Evolutionary conservation across 2,113 vertebrate genomes (phyloP).

Genomic region (Pantherophis guttatus): DNA sequence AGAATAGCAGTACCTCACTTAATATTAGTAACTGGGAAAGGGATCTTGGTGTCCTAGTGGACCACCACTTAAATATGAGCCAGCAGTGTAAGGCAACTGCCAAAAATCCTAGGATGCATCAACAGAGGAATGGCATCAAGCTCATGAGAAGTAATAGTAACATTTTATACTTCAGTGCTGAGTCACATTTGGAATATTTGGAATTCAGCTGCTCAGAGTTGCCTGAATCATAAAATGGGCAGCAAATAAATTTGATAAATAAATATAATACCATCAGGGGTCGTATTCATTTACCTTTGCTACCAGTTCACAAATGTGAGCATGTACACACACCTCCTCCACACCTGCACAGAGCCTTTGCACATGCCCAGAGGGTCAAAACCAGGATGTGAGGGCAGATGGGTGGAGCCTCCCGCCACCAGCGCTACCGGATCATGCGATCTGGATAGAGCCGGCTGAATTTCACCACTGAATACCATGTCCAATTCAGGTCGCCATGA

Average conservation of each 20-base stretch:
- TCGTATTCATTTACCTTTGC: no score
- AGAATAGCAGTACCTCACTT: not conserved
- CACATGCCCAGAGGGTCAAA: no score
- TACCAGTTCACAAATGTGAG: no score
- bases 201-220: not conserved
- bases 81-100: not conserved
- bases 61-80: not conserved
- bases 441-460: no score
- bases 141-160: not conserved
- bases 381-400: no score
- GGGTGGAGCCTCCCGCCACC: no score
- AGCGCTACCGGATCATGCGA: no score
- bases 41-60: not conserved
- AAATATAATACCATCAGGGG: not conserved
- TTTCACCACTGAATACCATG: not conserved
- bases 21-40: not conserved
- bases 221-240: not conserved
- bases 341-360: no score
- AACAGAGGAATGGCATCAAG: not conserved
- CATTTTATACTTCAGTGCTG: not conserved
- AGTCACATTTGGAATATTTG: not conserved
- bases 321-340: no score
- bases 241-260: not conserved
- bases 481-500: not conserved
- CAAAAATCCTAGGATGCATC: not conserved